These are phyloP conservation scores for Macquaria ambigua DNA, from an alignment of 2,113 vertebrate species.

Conservation along the genomic window DNA sequence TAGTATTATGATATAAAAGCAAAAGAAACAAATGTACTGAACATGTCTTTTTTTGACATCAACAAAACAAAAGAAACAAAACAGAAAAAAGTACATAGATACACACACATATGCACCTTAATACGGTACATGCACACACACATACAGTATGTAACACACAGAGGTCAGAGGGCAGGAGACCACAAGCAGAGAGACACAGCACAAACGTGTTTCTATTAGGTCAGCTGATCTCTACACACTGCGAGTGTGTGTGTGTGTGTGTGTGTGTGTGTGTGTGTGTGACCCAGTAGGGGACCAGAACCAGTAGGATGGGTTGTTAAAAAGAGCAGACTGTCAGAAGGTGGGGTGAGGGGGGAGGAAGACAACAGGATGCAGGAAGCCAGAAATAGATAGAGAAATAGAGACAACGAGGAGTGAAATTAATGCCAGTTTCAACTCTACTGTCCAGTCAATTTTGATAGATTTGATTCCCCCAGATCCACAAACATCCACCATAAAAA, in stretches of 20 bases:
- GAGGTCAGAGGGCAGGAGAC: slow-evolving; percentile 15
- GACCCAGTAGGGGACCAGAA: no score
- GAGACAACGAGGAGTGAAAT: neutral
- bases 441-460: neutral
- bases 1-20: neutral
- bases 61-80: neutral
- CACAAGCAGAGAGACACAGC: slow-evolving; percentile 16
- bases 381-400: neutral
- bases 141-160: neutral
- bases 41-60: neutral
- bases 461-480: neutral
- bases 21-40: neutral
- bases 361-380: neutral
- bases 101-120: neutral
- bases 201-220: slow-evolving; percentile 37
- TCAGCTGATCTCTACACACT: slow-evolving; percentile 31
- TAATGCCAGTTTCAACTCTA: neutral
- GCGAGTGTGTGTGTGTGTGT: slow-evolving; percentile 19
- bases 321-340: slow-evolving; percentile 42
- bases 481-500: neutral
- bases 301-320: slow-evolving; percentile 36
- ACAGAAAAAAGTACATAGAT: neutral
- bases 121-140: neutral
- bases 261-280: slow-evolving; percentile 30
- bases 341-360: neutral